phyloP scores from a whole-genome alignment of 2,113 vertebrate species.

The Gambusia holbrooki region DNA sequence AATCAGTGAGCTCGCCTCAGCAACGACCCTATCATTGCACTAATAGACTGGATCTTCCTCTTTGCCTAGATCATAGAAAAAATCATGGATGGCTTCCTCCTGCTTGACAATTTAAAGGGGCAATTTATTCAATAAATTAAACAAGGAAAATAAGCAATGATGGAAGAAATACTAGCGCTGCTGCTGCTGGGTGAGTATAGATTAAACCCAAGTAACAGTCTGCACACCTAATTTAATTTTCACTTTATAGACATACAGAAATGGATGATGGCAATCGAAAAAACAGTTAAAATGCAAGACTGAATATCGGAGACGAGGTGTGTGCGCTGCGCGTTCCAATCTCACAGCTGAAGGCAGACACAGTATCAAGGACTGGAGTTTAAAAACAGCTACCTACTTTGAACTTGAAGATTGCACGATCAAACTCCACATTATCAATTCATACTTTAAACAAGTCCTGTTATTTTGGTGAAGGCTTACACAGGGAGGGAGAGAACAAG shows the following conservation, averaged over 20 bases:
- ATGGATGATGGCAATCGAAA: slow-evolving; percentile 61
- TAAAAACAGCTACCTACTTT: slow-evolving; percentile 64
- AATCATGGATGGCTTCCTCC: slow-evolving; percentile 65
- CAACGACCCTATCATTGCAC: slow-evolving; percentile 72
- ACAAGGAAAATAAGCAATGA: slow-evolving; percentile 62
- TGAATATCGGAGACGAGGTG: slow-evolving; percentile 52
- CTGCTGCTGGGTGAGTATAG: slow-evolving; percentile 37
- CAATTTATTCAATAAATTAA: slow-evolving; percentile 72
- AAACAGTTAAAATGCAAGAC: slow-evolving; percentile 66
- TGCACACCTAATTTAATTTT: slow-evolving; percentile 72
- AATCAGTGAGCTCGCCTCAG: slow-evolving; percentile 66
- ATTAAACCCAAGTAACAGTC: slow-evolving; percentile 62
- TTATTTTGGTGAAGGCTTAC: slow-evolving; percentile 59
- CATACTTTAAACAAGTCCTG: slow-evolving; percentile 59
- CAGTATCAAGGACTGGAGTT: slow-evolving; percentile 58
- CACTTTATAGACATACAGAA: slow-evolving; percentile 67
- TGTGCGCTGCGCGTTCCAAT: slow-evolving; percentile 24
- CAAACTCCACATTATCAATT: slow-evolving; percentile 67
- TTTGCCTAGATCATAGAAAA: slow-evolving; percentile 61
- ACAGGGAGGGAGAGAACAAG: slow-evolving; percentile 30
- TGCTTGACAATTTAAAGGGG: slow-evolving; percentile 68
- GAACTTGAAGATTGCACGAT: slow-evolving; percentile 60
- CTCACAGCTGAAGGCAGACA: slow-evolving; percentile 62
- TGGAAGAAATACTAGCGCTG: slow-evolving; percentile 47
- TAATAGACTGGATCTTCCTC: slow-evolving; percentile 72